Conservation (phyloP, 2,113 vertebrate species). For the Strix uralensis region DNA sequence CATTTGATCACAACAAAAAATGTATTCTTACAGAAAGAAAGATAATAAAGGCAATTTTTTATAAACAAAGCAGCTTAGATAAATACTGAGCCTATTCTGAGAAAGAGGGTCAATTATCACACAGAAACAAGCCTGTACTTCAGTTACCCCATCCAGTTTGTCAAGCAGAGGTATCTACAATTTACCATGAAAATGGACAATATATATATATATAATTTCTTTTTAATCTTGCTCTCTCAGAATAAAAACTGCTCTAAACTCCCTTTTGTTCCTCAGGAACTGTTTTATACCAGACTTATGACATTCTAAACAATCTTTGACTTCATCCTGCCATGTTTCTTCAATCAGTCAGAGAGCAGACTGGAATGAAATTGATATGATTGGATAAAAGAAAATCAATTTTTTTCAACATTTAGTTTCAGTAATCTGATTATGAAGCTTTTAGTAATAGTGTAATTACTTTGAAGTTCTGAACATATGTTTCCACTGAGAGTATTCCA, state of each 20-base stretch:
- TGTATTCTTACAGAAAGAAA: not conserved
- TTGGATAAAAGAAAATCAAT: slow-evolving; percentile 75
- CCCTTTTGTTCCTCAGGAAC: not conserved
- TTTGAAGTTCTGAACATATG: slow-evolving; percentile 76
- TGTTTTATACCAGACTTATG: not conserved
- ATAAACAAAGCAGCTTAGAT: not conserved
- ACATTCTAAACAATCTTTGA: slow-evolving; percentile 17
- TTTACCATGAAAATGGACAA: not conserved
- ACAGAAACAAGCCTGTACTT: not conserved
- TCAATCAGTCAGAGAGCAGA: slow-evolving; percentile 61
- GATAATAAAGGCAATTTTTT: not conserved
- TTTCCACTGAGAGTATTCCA: slow-evolving; percentile 67
- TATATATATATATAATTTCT: too few relatives aligned
- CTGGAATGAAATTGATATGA: slow-evolving; percentile 70
- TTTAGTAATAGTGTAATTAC: slow-evolving; percentile 81
- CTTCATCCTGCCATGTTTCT: slow-evolving; percentile 56
- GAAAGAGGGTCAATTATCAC: not conserved
- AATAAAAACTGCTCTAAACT: not conserved
- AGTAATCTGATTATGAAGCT: slow-evolving; percentile 81
- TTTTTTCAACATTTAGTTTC: slow-evolving; percentile 73
- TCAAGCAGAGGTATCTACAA: not conserved
- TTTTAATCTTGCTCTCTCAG: not conserved
- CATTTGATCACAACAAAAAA: not conserved
- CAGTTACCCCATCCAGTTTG: not conserved
- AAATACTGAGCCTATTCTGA: not conserved